Evolutionary conservation across 2,797 vertebrate genomes (phyloP).

Genomic region (Dromococcyx pavoninus): DNA sequence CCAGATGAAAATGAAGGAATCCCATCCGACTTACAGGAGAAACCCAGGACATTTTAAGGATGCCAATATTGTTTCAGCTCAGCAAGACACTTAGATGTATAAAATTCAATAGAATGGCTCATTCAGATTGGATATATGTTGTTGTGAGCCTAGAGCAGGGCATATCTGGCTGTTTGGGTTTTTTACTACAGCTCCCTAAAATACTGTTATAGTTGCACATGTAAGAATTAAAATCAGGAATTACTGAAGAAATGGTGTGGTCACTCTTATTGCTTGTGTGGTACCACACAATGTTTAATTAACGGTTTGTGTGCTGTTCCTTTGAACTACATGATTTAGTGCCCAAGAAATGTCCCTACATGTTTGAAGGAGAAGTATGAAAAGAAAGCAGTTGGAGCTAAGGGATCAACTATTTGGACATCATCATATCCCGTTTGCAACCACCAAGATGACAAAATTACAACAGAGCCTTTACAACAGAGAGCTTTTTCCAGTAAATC

Average conservation of each 20-base stretch:
- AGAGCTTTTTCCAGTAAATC: not conserved
- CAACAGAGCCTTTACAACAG: not conserved
- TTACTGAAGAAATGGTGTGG: not conserved
- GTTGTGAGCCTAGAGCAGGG: not conserved
- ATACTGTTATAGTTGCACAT: not conserved
- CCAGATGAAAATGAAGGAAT: not conserved
- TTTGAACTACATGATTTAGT: not conserved
- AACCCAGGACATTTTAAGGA: not conserved
- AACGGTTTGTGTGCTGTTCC: not conserved
- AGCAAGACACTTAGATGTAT: not conserved
- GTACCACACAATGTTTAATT: not conserved
- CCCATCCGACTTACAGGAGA: not conserved
- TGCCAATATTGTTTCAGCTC: not conserved
- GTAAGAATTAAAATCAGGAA: not conserved
- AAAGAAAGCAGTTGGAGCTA: not conserved
- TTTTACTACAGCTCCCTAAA: not conserved
- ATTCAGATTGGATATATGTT: fast-evolving
- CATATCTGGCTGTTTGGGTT: not conserved
- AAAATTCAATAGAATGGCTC: not conserved
- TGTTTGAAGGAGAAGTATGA: not conserved
- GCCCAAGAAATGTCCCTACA: too few relatives aligned
- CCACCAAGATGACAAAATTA: not conserved
- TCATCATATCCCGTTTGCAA: not conserved
- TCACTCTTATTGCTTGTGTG: not conserved
- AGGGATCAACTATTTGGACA: not conserved